Evolutionary conservation across 2,888 invertebrate species (phyloP).

Genomic region (Myopa tessellatipennis): DNA sequence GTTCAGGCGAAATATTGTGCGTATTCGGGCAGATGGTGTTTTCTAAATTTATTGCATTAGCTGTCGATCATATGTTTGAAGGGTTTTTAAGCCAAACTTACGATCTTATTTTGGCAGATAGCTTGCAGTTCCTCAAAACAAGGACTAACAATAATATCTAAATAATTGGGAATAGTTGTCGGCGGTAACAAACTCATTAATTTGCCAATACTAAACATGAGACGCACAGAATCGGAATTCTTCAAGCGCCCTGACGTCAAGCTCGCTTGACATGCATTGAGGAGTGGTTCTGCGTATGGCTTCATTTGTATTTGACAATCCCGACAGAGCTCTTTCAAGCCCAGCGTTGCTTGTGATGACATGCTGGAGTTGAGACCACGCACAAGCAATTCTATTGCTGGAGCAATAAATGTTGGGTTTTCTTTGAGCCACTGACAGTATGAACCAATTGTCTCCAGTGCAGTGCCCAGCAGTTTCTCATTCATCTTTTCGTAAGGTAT

Average conservation of each 20-base stretch:
- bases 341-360: conserved; percentile 85
- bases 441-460: conserved; percentile 82
- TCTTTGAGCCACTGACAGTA: conserved; percentile 88
- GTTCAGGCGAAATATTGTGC: conserved; percentile 74
- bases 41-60: conserved; percentile 62
- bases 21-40: conserved; percentile 69
- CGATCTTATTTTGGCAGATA: conserved; percentile 69
- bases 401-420: conserved; percentile 76
- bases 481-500: conserved; percentile 74
- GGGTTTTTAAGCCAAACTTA: conserved; percentile 55
- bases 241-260: conserved; percentile 72
- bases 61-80: conserved; percentile 43
- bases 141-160: conserved; percentile 78
- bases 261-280: conserved; percentile 76
- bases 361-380: conserved; percentile 77
- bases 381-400: conserved; percentile 77
- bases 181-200: conserved; percentile 76
- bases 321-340: conserved; percentile 86
- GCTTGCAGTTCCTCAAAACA: conserved; percentile 74
- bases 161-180: conserved; percentile 75
- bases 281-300: conserved; percentile 81
- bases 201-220: conserved; percentile 83
- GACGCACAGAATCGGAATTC: conserved; percentile 76
- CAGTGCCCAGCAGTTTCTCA: conserved; percentile 76
- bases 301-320: conserved; percentile 82